A percentile compares a stretch with the other conserved stretches of the same genome.
These are phyloP conservation scores for Electrophaes corylata DNA, from an alignment of 2,888 invertebrate species.

Conservation along the genomic window DNA sequence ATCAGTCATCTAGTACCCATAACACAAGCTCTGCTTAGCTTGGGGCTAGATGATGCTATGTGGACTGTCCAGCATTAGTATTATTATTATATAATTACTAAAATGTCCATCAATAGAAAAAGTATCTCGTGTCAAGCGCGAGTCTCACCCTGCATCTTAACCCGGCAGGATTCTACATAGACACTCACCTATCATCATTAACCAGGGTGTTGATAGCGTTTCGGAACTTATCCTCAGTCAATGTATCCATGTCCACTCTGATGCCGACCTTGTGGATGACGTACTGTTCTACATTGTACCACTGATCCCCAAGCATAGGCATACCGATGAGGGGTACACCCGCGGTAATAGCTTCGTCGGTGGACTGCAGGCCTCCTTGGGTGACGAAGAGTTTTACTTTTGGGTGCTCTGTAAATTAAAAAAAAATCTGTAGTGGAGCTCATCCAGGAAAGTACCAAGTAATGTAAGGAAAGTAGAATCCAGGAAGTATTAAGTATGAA, in stretches of 20 bases:
- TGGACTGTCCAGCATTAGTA: no score
- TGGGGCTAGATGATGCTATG: no score
- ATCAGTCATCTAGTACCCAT: no score
- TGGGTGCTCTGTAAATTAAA: constrained; percentile 55
- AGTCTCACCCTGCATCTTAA: background rate
- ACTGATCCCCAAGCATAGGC: constrained; percentile 62
- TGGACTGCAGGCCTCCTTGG: constrained; percentile 66
- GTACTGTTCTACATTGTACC: constrained; percentile 53
- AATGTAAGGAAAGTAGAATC: no score
- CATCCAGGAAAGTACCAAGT: no score
- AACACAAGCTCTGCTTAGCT: no score
- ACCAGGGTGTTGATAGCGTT: constrained; percentile 42
- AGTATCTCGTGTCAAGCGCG: no score
- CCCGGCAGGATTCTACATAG: no score
- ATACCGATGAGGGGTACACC: constrained; percentile 58
- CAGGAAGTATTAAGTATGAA: no score
- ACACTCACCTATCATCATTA: constrained; percentile 20
- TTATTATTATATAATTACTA: no score
- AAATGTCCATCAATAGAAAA: no score
- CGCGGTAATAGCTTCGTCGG: constrained; percentile 62
- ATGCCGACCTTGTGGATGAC: constrained; percentile 50
- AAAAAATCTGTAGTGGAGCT: no score
- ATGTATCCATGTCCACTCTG: constrained; percentile 43
- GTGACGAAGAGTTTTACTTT: constrained; percentile 67
- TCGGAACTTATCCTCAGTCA: constrained; percentile 52